Percentiles rank a stretch among this genome's conserved stretches.
These are phyloP conservation scores for Sceloporus tristichus DNA, from an alignment of 2,113 vertebrate genomes.

Conservation along the genomic window DNA sequence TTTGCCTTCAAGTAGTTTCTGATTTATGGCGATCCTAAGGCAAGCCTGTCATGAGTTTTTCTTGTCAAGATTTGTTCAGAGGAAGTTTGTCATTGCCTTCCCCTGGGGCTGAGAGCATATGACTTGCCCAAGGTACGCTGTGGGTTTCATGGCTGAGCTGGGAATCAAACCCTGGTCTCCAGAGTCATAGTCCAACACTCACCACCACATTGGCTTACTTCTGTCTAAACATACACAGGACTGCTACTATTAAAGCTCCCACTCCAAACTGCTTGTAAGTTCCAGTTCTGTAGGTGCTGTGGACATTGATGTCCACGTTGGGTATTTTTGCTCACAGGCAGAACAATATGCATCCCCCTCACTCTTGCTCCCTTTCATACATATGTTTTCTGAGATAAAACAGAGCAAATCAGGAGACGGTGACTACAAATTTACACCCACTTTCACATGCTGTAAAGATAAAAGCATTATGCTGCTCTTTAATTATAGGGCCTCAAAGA, in stretches of 20 bases:
- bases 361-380: background rate
- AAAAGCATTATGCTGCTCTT: slow-evolving; percentile 35
- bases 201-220: background rate
- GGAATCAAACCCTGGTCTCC: too few species aligned
- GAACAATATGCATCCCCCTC: background rate
- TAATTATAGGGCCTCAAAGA: slow-evolving; percentile 59
- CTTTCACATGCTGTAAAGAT: slow-evolving; percentile 36
- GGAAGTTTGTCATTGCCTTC: too few species aligned
- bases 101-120: too few species aligned
- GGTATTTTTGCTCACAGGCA: background rate
- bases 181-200: too few species aligned
- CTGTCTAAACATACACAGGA: background rate
- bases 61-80: too few species aligned
- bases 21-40: too few species aligned
- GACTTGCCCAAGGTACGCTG: too few species aligned
- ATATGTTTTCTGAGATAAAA: slow-evolving; percentile 19
- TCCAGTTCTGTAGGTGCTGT: background rate
- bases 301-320: too few species aligned
- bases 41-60: too few species aligned
- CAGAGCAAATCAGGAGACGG: slow-evolving; percentile 13
- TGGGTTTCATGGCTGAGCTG: too few species aligned
- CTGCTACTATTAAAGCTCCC: background rate
- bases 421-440: background rate
- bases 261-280: background rate
- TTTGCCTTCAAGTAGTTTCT: background rate